Evolutionary conservation across 2,113 vertebrate genomes (phyloP).

Genomic region (Oreochromis niloticus): DNA sequence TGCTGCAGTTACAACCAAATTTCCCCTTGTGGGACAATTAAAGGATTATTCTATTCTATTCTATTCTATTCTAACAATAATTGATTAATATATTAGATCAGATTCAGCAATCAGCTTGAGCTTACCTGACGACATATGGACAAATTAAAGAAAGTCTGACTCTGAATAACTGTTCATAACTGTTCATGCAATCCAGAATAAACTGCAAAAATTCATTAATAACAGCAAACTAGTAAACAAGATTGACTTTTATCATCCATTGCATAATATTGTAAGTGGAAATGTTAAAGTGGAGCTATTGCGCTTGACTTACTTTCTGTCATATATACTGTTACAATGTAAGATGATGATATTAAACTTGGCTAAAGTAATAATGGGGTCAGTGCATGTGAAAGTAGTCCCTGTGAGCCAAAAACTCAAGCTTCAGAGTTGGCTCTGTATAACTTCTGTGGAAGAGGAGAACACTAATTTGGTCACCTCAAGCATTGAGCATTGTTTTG

Average conservation of each 20-base stretch:
- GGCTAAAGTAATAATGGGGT: background rate
- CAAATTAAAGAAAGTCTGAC: background rate
- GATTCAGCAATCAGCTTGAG: background rate
- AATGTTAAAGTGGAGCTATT: background rate
- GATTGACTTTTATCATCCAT: background rate
- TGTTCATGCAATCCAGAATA: background rate
- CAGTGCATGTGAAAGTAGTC: background rate
- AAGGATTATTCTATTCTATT: no score
- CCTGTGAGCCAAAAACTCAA: background rate
- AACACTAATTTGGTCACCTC: background rate
- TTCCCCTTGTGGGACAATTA: no score
- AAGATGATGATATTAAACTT: background rate
- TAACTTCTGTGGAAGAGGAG: background rate
- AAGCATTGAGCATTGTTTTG: background rate
- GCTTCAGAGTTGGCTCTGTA: background rate
- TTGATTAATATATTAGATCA: accelerated
- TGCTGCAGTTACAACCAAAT: no score
- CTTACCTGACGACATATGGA: background rate
- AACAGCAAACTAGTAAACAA: background rate
- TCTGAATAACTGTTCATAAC: background rate
- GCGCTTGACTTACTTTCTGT: background rate
- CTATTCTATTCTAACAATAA: background rate
- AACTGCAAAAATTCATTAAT: background rate
- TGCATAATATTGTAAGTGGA: background rate
- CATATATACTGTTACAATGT: background rate